Percentiles rank a stretch among this genome's conserved stretches.
Evolutionary conservation across 2,797 vertebrate genomes (phyloP).

Genomic region (Numenius phaeopus): DNA sequence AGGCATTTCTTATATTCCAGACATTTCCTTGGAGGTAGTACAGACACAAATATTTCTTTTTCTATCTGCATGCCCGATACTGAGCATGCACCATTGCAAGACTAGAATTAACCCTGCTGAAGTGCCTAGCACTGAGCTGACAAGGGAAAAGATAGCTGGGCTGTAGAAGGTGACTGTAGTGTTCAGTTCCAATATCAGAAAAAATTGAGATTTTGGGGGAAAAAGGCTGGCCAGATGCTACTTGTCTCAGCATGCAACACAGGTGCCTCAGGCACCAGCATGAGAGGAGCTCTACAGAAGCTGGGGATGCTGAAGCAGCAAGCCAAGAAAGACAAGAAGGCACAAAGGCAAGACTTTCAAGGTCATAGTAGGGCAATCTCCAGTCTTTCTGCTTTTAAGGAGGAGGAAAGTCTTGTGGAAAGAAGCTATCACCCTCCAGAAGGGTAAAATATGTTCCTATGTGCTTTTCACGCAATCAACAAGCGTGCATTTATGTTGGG

Average conservation of each 20-base stretch:
- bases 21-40: too few species aligned
- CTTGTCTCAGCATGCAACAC: neutral
- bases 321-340: neutral
- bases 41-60: too few species aligned
- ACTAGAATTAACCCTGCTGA: too few species aligned
- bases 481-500: accelerated
- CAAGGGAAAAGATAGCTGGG: neutral
- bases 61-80: too few species aligned
- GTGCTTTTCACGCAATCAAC: neutral
- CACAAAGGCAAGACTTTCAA: neutral
- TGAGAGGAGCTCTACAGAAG: neutral
- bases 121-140: neutral
- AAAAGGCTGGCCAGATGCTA: neutral
- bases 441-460: neutral
- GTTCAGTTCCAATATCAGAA: neutral
- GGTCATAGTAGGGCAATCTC: neutral
- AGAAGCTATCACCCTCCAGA: neutral
- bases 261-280: neutral
- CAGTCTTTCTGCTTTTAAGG: neutral
- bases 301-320: neutral
- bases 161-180: neutral
- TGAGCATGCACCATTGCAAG: too few species aligned
- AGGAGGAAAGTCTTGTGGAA: neutral
- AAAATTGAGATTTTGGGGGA: accelerated
- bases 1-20: too few species aligned